Evolutionary conservation across 53 echinoderm and acorn worm species (phyloP), one percentile per base, ranked within the genome.

Genomic region (Paelopatides confundens): DNA sequence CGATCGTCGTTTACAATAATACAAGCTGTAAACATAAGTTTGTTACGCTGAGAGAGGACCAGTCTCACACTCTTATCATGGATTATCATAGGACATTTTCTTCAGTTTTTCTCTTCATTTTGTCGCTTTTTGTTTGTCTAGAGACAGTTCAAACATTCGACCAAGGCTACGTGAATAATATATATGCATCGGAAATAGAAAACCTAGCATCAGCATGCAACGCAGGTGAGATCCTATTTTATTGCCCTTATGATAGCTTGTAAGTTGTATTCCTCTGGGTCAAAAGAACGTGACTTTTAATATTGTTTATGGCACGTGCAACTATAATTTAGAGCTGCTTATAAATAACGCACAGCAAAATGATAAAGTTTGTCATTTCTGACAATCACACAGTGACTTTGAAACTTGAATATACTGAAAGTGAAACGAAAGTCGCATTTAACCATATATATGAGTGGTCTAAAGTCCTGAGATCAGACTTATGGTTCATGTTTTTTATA

Each of bases 131-230:
- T 23, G 58, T 58, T n/a, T 58, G 58, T 58, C 58, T 40, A 74
- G 40, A 74, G n/a, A 74, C 74, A 27, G 34, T 74, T 40, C 39
- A 26, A 74, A 35, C 74, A 74, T 74, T 74, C 74, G 74, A 74
- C 28, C 74, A 74, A 46, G 74, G 74, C 39, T 46, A 40, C 74
- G 47, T 74, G 74, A 38, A 74, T 74, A 74, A 28, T 46, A 74
- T 74, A 74, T 46, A 46, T 40, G 74, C 74, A 23, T 74, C 74
- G 46, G 74, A 74, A 27, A 74, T 74, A 46, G 74, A 74, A 74
- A 74, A 74, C 46, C 74, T 74, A 40, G 74, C 74, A 13, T 74
- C 74, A 74, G 74, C 74, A 39, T 74, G 74, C 40, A 74, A 74
- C 46, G 74, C 74, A 74, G 74, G 74, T 74, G 28, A 74, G 74